Conservation (phyloP, 2,888 invertebrate species). For the Cynaeus angustus region DNA sequence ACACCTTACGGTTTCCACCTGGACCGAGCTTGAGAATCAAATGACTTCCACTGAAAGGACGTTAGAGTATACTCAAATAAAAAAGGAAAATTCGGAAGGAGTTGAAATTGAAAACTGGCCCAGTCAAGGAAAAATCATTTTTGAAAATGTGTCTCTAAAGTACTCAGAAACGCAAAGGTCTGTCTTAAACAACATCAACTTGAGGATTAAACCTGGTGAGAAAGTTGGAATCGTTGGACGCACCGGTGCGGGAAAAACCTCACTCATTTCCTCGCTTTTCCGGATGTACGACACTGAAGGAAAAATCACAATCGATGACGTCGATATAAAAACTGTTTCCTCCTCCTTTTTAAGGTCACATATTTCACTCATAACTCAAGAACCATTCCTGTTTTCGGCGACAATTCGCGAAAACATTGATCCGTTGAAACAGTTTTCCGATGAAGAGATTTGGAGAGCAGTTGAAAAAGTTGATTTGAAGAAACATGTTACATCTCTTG, state of each 20-base stretch:
- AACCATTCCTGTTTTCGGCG: conserved; percentile 87
- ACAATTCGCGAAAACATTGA: conserved; percentile 89
- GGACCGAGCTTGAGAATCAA: background rate
- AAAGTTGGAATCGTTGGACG: conserved; percentile 84
- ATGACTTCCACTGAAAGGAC: background rate
- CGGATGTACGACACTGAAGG: conserved; percentile 84
- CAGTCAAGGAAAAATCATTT: background rate
- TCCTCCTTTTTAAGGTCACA: conserved; percentile 81
- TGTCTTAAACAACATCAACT: conserved; percentile 80
- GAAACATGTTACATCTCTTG: conserved; percentile 67
- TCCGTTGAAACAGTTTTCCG: conserved; percentile 85
- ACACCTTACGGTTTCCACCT: conserved; percentile 79
- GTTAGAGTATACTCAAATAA: background rate
- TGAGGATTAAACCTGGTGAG: conserved; percentile 78
- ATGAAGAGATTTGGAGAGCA: conserved; percentile 84
- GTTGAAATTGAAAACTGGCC: background rate
- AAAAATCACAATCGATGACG: conserved; percentile 82
- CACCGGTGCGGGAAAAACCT: conserved; percentile 86
- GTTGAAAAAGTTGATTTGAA: conserved; percentile 86
- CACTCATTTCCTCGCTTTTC: conserved; percentile 82
- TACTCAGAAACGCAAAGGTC: background rate
- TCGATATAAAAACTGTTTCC: conserved; percentile 79
- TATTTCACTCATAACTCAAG: conserved; percentile 86
- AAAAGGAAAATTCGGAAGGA: background rate
- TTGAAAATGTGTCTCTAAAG: background rate